Conservation (phyloP, 2,113 vertebrate species). For the Scalopus aquaticus region DNA sequence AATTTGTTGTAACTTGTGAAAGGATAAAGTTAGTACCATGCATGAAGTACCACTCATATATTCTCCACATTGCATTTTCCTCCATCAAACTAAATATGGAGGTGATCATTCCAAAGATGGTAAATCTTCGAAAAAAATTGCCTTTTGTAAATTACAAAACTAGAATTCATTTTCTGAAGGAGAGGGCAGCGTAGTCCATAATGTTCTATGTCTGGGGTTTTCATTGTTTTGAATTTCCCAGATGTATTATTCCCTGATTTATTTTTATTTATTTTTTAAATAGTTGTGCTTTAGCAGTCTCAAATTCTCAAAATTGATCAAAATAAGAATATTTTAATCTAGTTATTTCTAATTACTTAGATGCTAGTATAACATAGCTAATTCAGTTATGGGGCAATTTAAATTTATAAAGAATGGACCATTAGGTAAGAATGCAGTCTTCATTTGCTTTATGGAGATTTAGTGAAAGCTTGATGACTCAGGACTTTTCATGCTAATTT, state of each 20-base stretch:
- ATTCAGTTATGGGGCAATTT: background rate
- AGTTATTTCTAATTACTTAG: background rate
- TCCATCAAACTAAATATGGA: background rate
- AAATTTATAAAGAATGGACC: background rate
- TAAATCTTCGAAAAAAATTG: background rate
- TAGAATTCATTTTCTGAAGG: slow-evolving; percentile 45
- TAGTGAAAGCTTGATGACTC: background rate
- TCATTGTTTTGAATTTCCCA: background rate
- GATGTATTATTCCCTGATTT: background rate
- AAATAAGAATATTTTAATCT: slow-evolving; percentile 7
- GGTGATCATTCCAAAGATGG: background rate
- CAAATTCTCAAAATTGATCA: background rate
- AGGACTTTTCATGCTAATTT: slow-evolving; percentile 20
- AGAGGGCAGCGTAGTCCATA: background rate
- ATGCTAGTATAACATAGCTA: background rate
- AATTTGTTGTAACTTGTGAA: background rate
- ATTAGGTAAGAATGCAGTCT: slow-evolving; percentile 15
- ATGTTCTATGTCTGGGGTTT: background rate
- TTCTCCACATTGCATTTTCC: background rate
- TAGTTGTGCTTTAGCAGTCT: background rate
- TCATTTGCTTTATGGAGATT: slow-evolving; percentile 27
- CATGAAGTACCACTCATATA: background rate
- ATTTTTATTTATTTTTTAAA: background rate
- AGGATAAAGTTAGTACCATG: background rate
- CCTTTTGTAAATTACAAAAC: background rate